A percentile compares a stretch with the other conserved stretches of the same genome.
Evolutionary conservation across 2,888 invertebrate genomes (phyloP).

Genomic region (Parapristionchus giblindavisi): DNA sequence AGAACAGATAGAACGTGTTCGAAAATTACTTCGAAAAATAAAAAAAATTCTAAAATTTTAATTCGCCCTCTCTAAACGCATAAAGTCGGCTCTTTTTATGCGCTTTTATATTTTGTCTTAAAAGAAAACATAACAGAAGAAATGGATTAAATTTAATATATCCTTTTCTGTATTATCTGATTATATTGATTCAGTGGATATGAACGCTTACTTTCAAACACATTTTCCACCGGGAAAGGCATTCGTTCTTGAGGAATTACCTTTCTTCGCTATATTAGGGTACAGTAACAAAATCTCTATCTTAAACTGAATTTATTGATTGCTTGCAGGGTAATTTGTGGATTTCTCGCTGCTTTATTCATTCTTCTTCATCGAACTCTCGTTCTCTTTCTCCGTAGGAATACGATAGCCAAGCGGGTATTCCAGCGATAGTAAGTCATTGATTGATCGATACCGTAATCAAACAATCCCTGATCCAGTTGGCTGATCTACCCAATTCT

Average conservation of each 20-base stretch:
- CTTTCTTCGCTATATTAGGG: slow-evolving; percentile 31
- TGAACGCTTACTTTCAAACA: slow-evolving; percentile 37
- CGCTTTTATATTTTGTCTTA: not conserved
- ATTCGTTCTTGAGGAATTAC: slow-evolving; percentile 30
- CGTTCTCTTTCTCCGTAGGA: slow-evolving; percentile 64
- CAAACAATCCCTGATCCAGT: slow-evolving; percentile 74
- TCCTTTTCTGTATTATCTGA: too few relatives aligned
- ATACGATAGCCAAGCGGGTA: slow-evolving; percentile 56
- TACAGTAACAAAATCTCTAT: not conserved
- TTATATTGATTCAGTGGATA: slow-evolving; percentile 15
- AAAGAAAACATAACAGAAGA: not conserved
- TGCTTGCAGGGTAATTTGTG: slow-evolving; percentile 60
- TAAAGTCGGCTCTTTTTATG: too few relatives aligned
- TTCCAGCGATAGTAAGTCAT: slow-evolving; percentile 63
- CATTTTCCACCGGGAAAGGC: slow-evolving; percentile 36
- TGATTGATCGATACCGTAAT: not conserved
- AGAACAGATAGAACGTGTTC: too few relatives aligned
- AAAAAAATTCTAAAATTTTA: too few relatives aligned
- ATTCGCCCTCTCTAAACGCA: too few relatives aligned
- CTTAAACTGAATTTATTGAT: not conserved
- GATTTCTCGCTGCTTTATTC: slow-evolving; percentile 61
- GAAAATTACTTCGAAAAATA: too few relatives aligned
- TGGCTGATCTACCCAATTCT: slow-evolving; percentile 87
- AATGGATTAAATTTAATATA: not conserved
- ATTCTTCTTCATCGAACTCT: slow-evolving; percentile 61